A percentile compares a stretch with the other conserved stretches of the same genome.
These are phyloP conservation scores for Corynorhinus townsendii DNA, from an alignment of 2,113 vertebrate genomes.

Conservation along the genomic window DNA sequence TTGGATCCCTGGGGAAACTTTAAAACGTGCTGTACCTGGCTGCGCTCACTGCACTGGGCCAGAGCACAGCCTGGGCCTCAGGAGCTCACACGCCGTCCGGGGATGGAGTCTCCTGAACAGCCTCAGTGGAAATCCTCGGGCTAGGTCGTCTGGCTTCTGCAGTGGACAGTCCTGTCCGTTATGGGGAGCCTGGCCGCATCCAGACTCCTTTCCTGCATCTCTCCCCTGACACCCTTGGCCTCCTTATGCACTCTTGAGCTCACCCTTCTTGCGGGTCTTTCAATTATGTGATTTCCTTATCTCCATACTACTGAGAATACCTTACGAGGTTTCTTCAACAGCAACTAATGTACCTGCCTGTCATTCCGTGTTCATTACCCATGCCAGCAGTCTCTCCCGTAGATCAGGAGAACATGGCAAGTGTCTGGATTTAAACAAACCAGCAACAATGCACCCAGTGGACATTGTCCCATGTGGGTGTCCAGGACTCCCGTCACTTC, in stretches of 20 bases:
- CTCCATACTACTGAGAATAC: slow-evolving; percentile 80
- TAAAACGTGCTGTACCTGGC: neutral
- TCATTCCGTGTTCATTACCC: slow-evolving; percentile 81
- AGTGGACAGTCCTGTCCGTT: neutral
- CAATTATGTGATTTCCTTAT: slow-evolving; percentile 80
- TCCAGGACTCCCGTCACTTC: neutral
- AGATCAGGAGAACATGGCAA: slow-evolving; percentile 75
- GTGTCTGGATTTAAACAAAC: slow-evolving; percentile 75
- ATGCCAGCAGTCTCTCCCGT: slow-evolving; percentile 74
- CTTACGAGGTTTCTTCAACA: slow-evolving; percentile 79
- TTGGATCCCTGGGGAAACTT: neutral
- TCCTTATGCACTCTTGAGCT: slow-evolving; percentile 33
- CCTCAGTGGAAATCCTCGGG: neutral
- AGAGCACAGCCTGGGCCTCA: too few species aligned
- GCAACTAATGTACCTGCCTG: slow-evolving; percentile 80
- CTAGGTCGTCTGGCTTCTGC: neutral
- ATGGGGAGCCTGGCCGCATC: neutral
- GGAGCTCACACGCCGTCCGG: too few species aligned
- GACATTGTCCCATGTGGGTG: neutral
- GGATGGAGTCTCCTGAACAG: neutral
- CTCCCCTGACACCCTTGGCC: slow-evolving; percentile 68
- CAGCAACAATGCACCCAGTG: slow-evolving; percentile 55
- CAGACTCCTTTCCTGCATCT: slow-evolving; percentile 41
- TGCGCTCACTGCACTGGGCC: neutral
- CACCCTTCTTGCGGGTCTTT: slow-evolving; percentile 77